Percentiles rank a stretch among this genome's conserved stretches.
These are phyloP conservation scores for Aleiodes leptofemur DNA, from an alignment of 2,888 invertebrate genomes.

Conservation along the genomic window DNA sequence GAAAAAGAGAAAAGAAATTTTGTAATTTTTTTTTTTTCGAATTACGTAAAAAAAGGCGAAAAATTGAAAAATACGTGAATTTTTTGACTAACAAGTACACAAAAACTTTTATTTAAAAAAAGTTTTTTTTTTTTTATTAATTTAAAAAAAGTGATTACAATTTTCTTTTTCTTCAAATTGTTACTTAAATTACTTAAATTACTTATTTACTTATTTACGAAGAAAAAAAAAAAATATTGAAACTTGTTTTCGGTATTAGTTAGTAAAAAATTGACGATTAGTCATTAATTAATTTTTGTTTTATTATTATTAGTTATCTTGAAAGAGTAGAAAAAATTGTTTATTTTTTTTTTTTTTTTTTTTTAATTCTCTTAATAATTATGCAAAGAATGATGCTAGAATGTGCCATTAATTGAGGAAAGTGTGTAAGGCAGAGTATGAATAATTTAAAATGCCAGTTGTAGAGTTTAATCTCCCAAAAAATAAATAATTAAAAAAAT, in stretches of 20 bases:
- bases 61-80: conserved; percentile 27
- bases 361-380: conserved; percentile 31
- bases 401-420: conserved; percentile 49
- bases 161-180: too few relatives aligned
- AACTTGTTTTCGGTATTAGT: conserved; percentile 8
- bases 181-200: too few relatives aligned
- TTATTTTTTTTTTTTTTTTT: conserved; percentile 37
- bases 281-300: background rate
- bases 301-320: background rate
- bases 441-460: conserved; percentile 27
- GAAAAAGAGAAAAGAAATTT: background rate
- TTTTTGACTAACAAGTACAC: background rate
- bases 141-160: background rate
- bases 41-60: background rate
- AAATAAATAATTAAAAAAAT: background rate
- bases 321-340: background rate
- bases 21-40: too few relatives aligned
- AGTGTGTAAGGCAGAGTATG: background rate
- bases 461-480: conserved; percentile 20
- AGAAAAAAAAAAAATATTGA: background rate
- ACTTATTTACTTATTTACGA: background rate
- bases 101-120: too few relatives aligned
- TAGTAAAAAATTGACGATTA: background rate
- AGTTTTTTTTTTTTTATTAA: conserved; percentile 42
- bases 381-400: conserved; percentile 39